Evolutionary conservation across 2,888 invertebrate genomes (phyloP).

Genomic region (Rhopalosiphum nymphaeae): DNA sequence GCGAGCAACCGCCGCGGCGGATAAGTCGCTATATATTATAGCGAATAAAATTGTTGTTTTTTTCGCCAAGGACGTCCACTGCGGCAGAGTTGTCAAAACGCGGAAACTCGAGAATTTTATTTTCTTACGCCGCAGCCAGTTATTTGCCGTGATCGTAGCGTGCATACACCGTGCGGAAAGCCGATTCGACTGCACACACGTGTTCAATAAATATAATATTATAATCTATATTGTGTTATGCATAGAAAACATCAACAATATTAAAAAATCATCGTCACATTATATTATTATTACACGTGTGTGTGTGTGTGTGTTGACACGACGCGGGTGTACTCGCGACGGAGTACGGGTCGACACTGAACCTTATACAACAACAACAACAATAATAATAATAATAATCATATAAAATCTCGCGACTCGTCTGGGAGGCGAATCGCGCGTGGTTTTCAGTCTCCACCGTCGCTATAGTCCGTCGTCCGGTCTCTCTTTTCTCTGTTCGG

Average conservation of each 20-base stretch:
- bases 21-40: not conserved
- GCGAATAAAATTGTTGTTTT: constrained; percentile 33
- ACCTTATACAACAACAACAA: not conserved
- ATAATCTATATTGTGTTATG: not conserved
- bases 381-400: not conserved
- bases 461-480: constrained; percentile 39
- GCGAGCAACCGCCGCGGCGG: constrained; percentile 6
- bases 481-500: constrained; percentile 37
- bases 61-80: constrained; percentile 55
- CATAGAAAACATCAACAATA: not conserved
- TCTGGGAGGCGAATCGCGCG: not conserved
- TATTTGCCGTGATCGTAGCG: not conserved
- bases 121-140: not conserved
- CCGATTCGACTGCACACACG: not conserved
- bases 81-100: not conserved
- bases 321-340: not conserved
- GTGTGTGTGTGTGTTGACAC: not conserved
- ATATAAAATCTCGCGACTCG: not conserved
- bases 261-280: not conserved
- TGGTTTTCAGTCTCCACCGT: constrained; percentile 45
- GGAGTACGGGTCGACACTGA: constrained; percentile 4
- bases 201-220: not conserved
- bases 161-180: not conserved
- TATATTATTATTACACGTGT: not conserved
- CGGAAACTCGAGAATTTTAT: constrained; percentile 46